Evolutionary conservation across 2,888 invertebrate genomes (phyloP).

Genomic region (Caenorhabditis drosophilae): DNA sequence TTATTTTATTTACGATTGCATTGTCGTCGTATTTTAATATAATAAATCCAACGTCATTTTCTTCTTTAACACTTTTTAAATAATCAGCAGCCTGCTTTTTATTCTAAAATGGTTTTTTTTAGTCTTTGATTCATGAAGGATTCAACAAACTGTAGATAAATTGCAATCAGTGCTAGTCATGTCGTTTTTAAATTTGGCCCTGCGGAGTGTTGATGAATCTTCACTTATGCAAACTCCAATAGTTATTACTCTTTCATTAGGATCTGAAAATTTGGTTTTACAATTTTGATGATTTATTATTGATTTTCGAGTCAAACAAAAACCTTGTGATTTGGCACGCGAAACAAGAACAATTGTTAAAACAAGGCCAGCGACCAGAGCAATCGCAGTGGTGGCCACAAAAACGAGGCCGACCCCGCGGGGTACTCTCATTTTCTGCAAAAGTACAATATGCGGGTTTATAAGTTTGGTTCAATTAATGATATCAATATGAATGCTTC

Average conservation of each 20-base stretch:
- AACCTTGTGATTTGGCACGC: background rate
- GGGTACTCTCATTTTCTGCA: conserved; percentile 29
- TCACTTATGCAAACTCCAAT: conserved; percentile 20
- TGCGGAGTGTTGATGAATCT: background rate
- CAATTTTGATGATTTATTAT: too few species aligned
- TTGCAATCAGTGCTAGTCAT: background rate
- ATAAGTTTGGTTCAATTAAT: too few species aligned
- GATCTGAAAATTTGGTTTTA: conserved; percentile 3
- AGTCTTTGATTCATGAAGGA: background rate
- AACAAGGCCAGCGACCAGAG: conserved; percentile 24
- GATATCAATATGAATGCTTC: too few species aligned
- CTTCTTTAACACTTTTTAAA: background rate
- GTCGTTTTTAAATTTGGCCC: conserved; percentile 16
- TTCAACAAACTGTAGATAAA: background rate
- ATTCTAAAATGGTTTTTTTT: background rate
- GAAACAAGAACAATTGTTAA: conserved; percentile 29
- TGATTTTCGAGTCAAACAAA: too few species aligned
- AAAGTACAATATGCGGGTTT: too few species aligned
- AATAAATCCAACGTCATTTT: background rate
- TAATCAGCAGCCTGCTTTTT: background rate
- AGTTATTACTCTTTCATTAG: conserved; percentile 15
- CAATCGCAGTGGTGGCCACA: conserved; percentile 18
- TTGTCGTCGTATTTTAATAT: background rate
- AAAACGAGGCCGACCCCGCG: conserved; percentile 32
- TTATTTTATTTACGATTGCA: background rate